A percentile compares a stretch with the other conserved stretches of the same genome.
Conservation (phyloP, 2,888 invertebrate species). For the Apomyelois bistriatella region DNA sequence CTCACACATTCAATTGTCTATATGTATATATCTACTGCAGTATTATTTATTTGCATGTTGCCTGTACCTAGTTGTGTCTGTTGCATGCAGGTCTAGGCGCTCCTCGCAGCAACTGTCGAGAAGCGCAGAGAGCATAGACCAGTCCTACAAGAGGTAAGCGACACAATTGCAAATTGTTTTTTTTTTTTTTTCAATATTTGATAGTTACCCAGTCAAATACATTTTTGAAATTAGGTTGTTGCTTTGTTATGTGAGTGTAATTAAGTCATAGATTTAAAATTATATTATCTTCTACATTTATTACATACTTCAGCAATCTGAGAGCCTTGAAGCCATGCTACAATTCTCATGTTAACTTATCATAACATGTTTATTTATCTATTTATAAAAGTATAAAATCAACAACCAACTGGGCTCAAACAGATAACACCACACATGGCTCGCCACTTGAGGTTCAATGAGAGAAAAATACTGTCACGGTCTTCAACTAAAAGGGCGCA, state of each 20-base stretch:
- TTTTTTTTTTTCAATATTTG: not conserved
- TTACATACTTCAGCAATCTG: not conserved
- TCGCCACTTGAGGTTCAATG: not conserved
- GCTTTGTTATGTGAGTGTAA: too few species aligned
- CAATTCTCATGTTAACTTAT: not conserved
- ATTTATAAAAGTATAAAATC: not conserved
- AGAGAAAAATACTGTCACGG: not conserved
- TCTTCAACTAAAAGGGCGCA: not conserved
- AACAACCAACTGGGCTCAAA: not conserved
- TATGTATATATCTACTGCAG: slow-evolving; percentile 21
- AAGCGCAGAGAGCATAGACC: slow-evolving; percentile 83
- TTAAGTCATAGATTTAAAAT: too few species aligned
- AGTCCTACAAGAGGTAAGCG: slow-evolving; percentile 80
- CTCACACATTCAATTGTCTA: slow-evolving; percentile 11
- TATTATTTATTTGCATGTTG: slow-evolving; percentile 59
- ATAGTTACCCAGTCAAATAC: too few species aligned
- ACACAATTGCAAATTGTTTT: not conserved
- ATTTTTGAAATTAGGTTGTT: too few species aligned
- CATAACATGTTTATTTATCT: not conserved
- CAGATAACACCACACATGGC: not conserved
- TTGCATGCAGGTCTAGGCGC: slow-evolving; percentile 90
- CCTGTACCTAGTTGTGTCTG: slow-evolving; percentile 73
- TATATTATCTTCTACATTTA: too few species aligned
- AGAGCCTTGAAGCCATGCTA: not conserved
- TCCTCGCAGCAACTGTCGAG: slow-evolving; percentile 90